Evolutionary conservation across 2,888 invertebrate species (phyloP).

Genomic region (Acleris holmiana): DNA sequence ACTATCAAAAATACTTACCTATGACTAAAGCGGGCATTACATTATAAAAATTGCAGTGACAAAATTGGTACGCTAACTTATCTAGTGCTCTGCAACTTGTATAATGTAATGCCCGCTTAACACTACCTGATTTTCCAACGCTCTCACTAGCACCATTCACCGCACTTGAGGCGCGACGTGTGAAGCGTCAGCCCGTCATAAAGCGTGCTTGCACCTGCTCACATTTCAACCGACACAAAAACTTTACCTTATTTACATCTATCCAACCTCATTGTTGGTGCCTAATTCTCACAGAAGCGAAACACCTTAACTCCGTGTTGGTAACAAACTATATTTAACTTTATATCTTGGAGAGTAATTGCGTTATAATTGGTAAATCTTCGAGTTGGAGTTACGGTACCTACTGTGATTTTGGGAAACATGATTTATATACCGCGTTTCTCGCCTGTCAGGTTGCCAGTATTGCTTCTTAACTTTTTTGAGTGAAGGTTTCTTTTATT

Average conservation of each 20-base stretch:
- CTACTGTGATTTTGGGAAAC: conserved; percentile 25
- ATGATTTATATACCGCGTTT: conserved; percentile 57
- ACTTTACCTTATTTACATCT: conserved; percentile 51
- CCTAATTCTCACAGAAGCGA: no score
- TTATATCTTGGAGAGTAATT: no score
- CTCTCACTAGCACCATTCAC: conserved; percentile 50
- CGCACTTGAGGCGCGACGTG: conserved; percentile 56
- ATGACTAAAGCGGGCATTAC: no score
- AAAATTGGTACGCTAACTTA: no score
- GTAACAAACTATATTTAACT: no score
- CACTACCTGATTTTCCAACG: conserved; percentile 38
- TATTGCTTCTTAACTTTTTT: conserved; percentile 34
- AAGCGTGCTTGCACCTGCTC: conserved; percentile 69
- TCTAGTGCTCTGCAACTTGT: no score
- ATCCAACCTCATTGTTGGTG: conserved; percentile 46
- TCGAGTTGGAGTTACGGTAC: no score
- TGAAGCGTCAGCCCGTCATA: conserved; percentile 56
- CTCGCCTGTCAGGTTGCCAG: conserved; percentile 56
- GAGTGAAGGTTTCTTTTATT: conserved; percentile 25
- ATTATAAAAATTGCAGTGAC: no score
- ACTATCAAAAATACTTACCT: not conserved
- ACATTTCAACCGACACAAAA: conserved; percentile 41
- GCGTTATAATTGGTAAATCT: no score
- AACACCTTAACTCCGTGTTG: no score
- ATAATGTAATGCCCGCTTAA: no score